These are phyloP conservation scores for Drosophila auraria DNA, from an alignment of 1,140 invertebrate species.

Conservation along the genomic window DNA sequence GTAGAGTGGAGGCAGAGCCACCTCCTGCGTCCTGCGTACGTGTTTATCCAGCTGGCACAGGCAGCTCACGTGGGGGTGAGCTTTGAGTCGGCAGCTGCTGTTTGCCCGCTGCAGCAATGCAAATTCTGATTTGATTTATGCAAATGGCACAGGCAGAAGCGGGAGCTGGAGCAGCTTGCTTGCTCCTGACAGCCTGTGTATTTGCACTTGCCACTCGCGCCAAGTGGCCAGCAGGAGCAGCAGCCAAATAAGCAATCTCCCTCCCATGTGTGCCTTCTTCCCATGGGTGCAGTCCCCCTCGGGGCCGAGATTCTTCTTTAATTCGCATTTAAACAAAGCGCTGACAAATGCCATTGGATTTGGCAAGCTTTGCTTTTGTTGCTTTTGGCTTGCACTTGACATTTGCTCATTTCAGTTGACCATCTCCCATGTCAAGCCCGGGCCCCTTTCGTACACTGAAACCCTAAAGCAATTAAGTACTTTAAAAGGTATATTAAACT, in stretches of 20 bases:
- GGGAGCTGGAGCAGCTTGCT: constrained; percentile 9
- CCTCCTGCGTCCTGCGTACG: constrained; percentile 20
- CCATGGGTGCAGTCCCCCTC: neutral
- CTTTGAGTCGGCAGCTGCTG: constrained; percentile 28
- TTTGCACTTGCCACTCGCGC: constrained; percentile 53
- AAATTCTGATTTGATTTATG: constrained; percentile 83
- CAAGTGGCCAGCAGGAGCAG: constrained; percentile 50
- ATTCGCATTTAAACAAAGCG: constrained; percentile 69
- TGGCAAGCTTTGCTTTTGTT: constrained; percentile 30
- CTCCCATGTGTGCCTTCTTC: constrained; percentile 30
- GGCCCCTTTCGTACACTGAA: neutral
- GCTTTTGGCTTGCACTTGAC: constrained; percentile 62
- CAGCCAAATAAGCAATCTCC: constrained; percentile 64
- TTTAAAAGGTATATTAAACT: too few relatives aligned
- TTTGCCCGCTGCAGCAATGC: constrained; percentile 57
- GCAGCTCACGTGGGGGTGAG: constrained; percentile 5
- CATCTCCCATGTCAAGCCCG: constrained; percentile 27
- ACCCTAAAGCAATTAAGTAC: neutral
- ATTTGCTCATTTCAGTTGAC: constrained; percentile 75
- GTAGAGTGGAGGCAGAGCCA: neutral
- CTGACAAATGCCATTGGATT: constrained; percentile 39
- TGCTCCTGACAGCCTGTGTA: constrained; percentile 43
- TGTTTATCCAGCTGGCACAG: constrained; percentile 44
- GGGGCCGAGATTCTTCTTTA: constrained; percentile 63
- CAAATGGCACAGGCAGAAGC: constrained; percentile 70